A percentile compares a stretch with the other conserved stretches of the same genome.
phyloP scores from a whole-genome alignment of 1,140 invertebrate species.

The Heliconius himera region DNA sequence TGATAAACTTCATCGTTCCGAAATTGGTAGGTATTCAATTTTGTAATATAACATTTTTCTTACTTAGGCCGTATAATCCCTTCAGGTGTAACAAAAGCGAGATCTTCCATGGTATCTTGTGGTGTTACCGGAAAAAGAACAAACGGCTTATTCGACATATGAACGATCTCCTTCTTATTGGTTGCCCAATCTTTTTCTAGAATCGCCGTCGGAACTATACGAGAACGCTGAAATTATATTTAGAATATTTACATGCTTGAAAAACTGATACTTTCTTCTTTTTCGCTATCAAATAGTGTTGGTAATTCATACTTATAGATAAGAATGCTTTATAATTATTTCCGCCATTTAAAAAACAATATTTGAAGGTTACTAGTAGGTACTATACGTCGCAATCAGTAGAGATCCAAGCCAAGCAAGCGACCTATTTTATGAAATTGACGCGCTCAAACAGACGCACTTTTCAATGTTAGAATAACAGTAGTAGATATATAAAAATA shows the following conservation, averaged over 20 bases:
- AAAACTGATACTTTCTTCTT: too few species aligned
- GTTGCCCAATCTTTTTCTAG: slow-evolving; percentile 51
- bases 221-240: slow-evolving; percentile 39
- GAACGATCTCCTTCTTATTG: slow-evolving; percentile 45
- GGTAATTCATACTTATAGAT: neutral
- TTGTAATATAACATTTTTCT: neutral
- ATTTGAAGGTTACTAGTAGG: too few species aligned
- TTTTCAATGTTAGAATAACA: neutral
- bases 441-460: too few species aligned
- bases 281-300: neutral
- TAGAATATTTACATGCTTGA: neutral
- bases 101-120: slow-evolving; percentile 52
- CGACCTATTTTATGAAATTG: too few species aligned
- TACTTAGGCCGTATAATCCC: slow-evolving; percentile 54
- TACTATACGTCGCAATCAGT: too few species aligned
- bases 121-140: slow-evolving; percentile 54
- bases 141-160: slow-evolving; percentile 44
- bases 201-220: slow-evolving; percentile 42
- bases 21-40: too few species aligned
- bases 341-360: too few species aligned
- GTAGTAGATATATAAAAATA: too few species aligned
- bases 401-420: too few species aligned
- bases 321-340: too few species aligned
- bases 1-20: too few species aligned
- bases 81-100: slow-evolving; percentile 45